phyloP scores from a whole-genome alignment of 2,888 invertebrate species.

The Chesias legatella region DNA sequence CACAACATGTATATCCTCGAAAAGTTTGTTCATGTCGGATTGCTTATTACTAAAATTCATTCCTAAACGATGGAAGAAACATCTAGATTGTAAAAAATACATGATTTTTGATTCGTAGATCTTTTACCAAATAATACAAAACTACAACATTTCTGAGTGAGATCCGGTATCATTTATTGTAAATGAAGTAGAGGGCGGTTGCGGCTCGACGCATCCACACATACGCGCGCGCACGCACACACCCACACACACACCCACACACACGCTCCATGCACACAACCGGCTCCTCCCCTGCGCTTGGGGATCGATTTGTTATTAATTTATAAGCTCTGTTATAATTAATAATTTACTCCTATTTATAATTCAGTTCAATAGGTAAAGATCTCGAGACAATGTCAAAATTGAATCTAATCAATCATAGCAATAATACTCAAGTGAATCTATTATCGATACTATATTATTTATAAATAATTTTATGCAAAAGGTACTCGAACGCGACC shows the following conservation, averaged over 20 bases:
- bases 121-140: conserved; percentile 69
- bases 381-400: conserved; percentile 56
- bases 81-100: conserved; percentile 73
- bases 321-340: conserved; percentile 62
- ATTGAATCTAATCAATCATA: conserved; percentile 71
- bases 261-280: conserved; percentile 26
- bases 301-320: conserved; percentile 39
- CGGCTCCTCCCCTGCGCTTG: conserved; percentile 38
- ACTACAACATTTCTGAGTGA: conserved; percentile 72
- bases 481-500: conserved; percentile 52
- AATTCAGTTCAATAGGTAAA: conserved; percentile 61
- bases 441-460: conserved; percentile 78
- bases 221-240: conserved; percentile 27
- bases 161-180: conserved; percentile 65
- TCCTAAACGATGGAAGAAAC: conserved; percentile 73
- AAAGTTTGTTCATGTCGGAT: conserved; percentile 76
- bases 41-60: conserved; percentile 69
- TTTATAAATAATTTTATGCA: conserved; percentile 61
- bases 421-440: conserved; percentile 79
- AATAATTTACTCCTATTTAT: conserved; percentile 49
- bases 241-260: conserved; percentile 35
- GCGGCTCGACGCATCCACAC: conserved; percentile 29
- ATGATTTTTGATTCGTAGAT: conserved; percentile 71
- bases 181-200: conserved; percentile 45
- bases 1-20: conserved; percentile 68